Evolutionary conservation across 1,140 invertebrate genomes (phyloP), one percentile per base, ranked within the genome.

Genomic region (Cherax destructor): DNA sequence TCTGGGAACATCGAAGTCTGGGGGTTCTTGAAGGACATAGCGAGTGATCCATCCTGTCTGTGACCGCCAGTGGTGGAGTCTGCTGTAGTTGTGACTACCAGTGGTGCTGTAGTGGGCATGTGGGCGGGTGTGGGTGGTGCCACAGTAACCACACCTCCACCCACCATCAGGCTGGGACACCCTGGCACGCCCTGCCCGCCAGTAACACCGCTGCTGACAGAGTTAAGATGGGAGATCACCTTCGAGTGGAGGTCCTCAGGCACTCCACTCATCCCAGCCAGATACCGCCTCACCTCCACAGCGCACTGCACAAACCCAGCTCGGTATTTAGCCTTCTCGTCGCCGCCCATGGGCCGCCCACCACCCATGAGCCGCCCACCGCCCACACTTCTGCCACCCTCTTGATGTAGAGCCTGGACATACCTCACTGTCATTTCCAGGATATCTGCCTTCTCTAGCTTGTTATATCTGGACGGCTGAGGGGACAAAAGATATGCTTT

Each of bases 381-480:
- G 1, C 79, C 78, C 9, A 47, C 80, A 47, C 56, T 16, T 18
- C 89, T 52, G 61, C 83, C 76, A 74, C 61, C 61, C 18, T 49
- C 59, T 3, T 76, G 89, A 49, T 91, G 89, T 2, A 91, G 89
- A 0, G 89, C 76, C 61, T 91, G 89, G 41, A 91, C 89, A 76
- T 91, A 83, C 9, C 89, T 24, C 49, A 91, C 89, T 21, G 89
- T 91, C 89, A 91, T 91, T 21, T 91, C 89, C 59, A 91, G 77
- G 56, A 91, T 91, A 76, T 91, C 89, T 1, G 89, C 89, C 83
- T 91, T 91, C 83, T 91, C 89, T 49, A 91, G 83, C 76, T 84
- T 84, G 77, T 76, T 87, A 56, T 87, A 87, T 5, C 85, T 74
- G 5, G 85, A 87, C 5, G 85, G 85, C 85, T 87, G 85, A n/a